Evolutionary conservation across 2,888 invertebrate genomes (phyloP), one percentile per base, ranked within the genome.

Genomic region (Eurytoma californica): DNA sequence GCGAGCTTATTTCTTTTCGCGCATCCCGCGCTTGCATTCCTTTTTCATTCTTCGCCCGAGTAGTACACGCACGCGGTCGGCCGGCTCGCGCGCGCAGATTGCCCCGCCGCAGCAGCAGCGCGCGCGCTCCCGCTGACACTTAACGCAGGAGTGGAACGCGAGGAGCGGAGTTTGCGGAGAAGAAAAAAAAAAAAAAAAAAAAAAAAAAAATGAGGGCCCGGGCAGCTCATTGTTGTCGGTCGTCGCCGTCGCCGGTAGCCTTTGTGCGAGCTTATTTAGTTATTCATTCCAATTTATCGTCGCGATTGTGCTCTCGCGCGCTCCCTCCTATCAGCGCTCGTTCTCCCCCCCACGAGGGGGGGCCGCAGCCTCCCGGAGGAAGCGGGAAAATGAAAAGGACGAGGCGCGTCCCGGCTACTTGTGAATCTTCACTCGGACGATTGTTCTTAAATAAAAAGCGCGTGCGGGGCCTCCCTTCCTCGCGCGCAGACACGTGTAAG

Each of bases 211-310:
- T 30, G 57, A 66, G 16, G 47, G 63, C 39, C 9, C 39, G 7
- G 39, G 39, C 39, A 39, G 67, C 1, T 80, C 72, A 80, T 80
- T 80, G 77, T 80, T 72, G 66, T 57, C 20, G 14, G 58, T 55
- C 39, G 72, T 20, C 70, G 63, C 28, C 16, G 57, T 18, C 47
- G 63, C n/a, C 39, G 28, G 28, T 49, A 51, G 79, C 47, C 73
- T 80, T 80, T 80, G 77, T 80, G 24, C 12, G 28, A 61, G 75
- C 78, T 81, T 76, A 81, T 81, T 81, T 81, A 81, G 80, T 76
- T 78, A 78, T 81, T 81, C 75, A 78, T 81, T 78, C 75, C 74
- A 81, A 78, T 81, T 81, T 78, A 78, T 78, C 78, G 78, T 63
- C 63, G 47, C 68, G 78, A 81, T 78, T 81, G 78, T 78, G 30